Conservation (phyloP, 2,888 invertebrate genomes). For the Drosophila gaucha region DNA sequence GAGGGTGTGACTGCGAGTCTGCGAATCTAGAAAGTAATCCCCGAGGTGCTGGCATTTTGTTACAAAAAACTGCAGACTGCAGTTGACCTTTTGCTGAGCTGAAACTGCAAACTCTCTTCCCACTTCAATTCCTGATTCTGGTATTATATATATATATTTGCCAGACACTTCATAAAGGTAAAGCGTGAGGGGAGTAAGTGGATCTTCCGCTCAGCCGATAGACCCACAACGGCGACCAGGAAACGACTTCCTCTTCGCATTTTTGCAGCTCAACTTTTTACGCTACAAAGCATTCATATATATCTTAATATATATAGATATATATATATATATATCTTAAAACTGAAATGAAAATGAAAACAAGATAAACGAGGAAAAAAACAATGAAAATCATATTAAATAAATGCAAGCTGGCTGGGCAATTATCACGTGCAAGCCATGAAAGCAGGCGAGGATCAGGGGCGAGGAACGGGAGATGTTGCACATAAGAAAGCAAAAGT, state of each 20-base stretch:
- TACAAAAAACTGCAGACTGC: constrained; percentile 16
- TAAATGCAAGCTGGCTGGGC: constrained; percentile 47
- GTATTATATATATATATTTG: too few species aligned
- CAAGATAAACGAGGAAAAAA: constrained; percentile 51
- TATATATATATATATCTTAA: constrained; percentile 1
- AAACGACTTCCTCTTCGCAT: constrained; percentile 57
- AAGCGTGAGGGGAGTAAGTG: constrained; percentile 30
- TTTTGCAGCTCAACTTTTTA: constrained; percentile 52
- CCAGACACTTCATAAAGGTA: constrained; percentile 54
- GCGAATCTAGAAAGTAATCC: constrained; percentile 37
- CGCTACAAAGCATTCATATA: constrained; percentile 64
- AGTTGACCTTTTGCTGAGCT: constrained; percentile 19
- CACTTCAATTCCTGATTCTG: constrained; percentile 17
- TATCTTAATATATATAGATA: constrained; percentile 12
- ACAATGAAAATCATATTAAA: constrained; percentile 42
- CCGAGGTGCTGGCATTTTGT: constrained; percentile 65
- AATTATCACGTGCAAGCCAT: constrained; percentile 74
- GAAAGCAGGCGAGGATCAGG: constrained; percentile 25
- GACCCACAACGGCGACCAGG: constrained; percentile 66
- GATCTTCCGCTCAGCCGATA: constrained; percentile 65
- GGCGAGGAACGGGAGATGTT: neutral
- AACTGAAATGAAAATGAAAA: constrained; percentile 52
- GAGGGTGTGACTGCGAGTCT: constrained; percentile 34
- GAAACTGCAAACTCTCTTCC: constrained; percentile 10
- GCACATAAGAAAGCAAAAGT: constrained; percentile 44